Conservation (phyloP, 1,140 invertebrate genomes). For the Copidosoma floridanum region DNA sequence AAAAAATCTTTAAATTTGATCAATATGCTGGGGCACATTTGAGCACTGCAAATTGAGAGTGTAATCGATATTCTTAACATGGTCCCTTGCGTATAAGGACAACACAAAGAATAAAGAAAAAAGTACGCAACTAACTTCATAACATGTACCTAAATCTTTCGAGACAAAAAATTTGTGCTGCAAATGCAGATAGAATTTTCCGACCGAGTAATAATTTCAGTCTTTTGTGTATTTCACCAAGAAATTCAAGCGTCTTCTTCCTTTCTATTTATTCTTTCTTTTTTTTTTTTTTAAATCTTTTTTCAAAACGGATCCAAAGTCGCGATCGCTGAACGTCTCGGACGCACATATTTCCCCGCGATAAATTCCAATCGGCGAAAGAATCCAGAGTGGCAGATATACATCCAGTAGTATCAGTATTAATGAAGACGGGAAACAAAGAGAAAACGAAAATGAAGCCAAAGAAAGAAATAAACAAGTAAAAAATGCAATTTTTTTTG, state of each 20-base stretch:
- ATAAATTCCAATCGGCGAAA: conserved; percentile 34
- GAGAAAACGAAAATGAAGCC: background rate
- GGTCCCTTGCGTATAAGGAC: too few relatives aligned
- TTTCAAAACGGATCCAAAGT: background rate
- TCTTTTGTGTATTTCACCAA: too few relatives aligned
- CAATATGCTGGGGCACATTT: too few relatives aligned
- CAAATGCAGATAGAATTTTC: conserved; percentile 22
- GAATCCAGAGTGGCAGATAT: background rate
- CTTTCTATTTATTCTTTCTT: background rate
- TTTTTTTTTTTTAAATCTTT: conserved; percentile 5
- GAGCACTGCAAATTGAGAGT: too few relatives aligned
- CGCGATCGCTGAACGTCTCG: background rate
- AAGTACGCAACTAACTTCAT: too few relatives aligned
- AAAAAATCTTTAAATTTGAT: too few relatives aligned
- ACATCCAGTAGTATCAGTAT: background rate
- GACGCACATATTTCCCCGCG: conserved; percentile 27
- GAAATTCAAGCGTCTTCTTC: too few relatives aligned
- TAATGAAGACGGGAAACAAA: background rate
- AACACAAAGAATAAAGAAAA: too few relatives aligned
- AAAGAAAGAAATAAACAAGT: background rate
- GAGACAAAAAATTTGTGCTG: background rate
- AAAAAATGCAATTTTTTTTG: too few relatives aligned
- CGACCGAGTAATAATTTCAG: background rate
- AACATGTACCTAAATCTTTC: too few relatives aligned
- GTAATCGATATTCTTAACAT: too few relatives aligned